Base-by-base conservation (phyloP, 2,797 vertebrate species). In the Epinephelus coioides region DNA sequence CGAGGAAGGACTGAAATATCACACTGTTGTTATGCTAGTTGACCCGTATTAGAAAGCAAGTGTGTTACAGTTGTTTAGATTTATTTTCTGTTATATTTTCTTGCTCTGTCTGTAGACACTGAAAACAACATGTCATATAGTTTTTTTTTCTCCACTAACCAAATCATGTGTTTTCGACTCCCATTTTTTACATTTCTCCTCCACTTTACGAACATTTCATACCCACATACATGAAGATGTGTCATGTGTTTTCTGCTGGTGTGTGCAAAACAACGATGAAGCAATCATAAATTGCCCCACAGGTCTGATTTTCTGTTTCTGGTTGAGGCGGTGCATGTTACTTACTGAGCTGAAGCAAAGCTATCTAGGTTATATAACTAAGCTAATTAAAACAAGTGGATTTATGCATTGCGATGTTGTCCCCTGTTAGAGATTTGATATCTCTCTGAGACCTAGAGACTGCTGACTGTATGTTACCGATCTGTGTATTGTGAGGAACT, bases 241-340 rank as follows among this genome's bases (percentile, higher is more conserved):
- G 69, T 78, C 54, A 18, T 44, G 61, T 87, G 74, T 87, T 90
- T 79, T 61, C 69, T 89, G 88, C 65, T 63, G 73, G 68, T 78
- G 81, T 62, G 56, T 74, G 56, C 62, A 40, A 19, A 23, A 17
- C 53, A 53, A 10, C 30, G 57, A 77, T 46, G 14, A 18, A 17
- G 49, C 66, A 59, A 70, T 69, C 74, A 40, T 54, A 3, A 73
- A 61, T 27, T 43, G 34, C 55, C 64, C 49, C 43, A 2, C 74
- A 65, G 82, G 66, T 49, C 44, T 73, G 34, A 30, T 12, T 85
- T 38, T 82, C 38, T 55, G 25, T 69, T 34, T 73, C 21, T 69
- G 27, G 82, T 62, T 79, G 61, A 72, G 67, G 44, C 57, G 14
- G 38, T 40, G 54, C 34, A 23, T 61, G 75, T 59, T 65, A 56